Base-by-base conservation (phyloP, 35 echinoderm and acorn worm species). In the Diadema setosum region DNA sequence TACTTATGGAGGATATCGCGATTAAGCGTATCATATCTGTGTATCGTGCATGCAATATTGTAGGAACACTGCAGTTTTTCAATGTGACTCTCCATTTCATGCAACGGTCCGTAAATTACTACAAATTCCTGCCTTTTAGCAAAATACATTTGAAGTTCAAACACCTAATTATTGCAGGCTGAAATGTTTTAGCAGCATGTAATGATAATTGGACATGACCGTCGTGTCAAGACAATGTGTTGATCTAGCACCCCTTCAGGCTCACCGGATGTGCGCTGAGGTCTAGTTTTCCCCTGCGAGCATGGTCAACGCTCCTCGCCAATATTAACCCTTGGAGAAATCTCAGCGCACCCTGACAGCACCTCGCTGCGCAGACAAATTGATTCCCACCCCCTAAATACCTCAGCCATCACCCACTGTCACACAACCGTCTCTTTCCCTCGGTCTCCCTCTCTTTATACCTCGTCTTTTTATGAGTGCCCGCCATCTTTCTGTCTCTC, bases 381-480 rank as follows among this genome's bases (percentile, higher is more conserved):
- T 78, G 73, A 78, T 78, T 78, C 73, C 73, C 73, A 78, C 73
- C 73, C 73, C 73, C 73, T 78, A 78, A 78, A 78, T 78, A 44
- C 73, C 40, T 44, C 73, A 44, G 25, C 69, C 69, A 75, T 75
- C 69, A 6, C 23, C 73, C 73, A 78, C 39, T 67, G 63, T 67
- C 63, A 67, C 63, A n/a, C n/a, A n/a, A n/a, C n/a, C n/a, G n/a
- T 67, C 63, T 67, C 27, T 65, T 65, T 29, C 63, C 24, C 37
- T 67, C 25, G 30, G 17, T 31, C 63, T 25, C n/a, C 37, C 56
- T 59, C 56, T 59, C 56, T 59, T 26, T 7, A 18, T 59, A 5
- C 5, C 30, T 32, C 37, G n/a, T n/a, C 21, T n/a, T 55, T 16
- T 55, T 55, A 12, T 55, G 49, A 55, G 21, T 55, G 49, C 12